A percentile compares a stretch with the other conserved stretches of the same genome.
These are phyloP conservation scores for Allobates femoralis DNA, from an alignment of 2,797 vertebrate species.

Conservation along the genomic window DNA sequence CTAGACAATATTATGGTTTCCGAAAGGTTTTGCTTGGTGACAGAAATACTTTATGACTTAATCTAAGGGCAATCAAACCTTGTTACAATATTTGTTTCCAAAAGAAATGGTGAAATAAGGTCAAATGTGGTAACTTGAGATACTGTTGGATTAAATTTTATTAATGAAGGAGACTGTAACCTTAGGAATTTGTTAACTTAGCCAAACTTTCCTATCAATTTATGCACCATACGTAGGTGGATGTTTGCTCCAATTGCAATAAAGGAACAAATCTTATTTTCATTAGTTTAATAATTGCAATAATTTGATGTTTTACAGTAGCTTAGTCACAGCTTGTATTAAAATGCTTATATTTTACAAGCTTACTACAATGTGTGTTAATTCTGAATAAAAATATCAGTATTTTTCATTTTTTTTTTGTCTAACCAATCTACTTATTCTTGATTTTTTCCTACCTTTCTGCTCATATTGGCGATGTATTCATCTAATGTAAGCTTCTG, in stretches of 20 bases:
- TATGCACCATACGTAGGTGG: conserved; percentile 36
- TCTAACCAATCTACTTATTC: too few species aligned
- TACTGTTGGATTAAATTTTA: conserved; percentile 56
- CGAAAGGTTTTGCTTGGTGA: conserved; percentile 40
- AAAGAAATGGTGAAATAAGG: conserved; percentile 60
- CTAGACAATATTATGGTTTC: conserved; percentile 47
- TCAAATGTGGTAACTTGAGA: conserved; percentile 60
- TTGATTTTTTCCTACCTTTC: too few species aligned
- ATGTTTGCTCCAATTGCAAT: conserved; percentile 11
- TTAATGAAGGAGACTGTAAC: conserved; percentile 61
- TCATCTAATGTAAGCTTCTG: too few species aligned
- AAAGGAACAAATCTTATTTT: conserved; percentile 12
- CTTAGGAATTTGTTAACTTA: conserved; percentile 40
- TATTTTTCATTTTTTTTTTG: too few species aligned
- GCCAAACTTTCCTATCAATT: conserved; percentile 46
- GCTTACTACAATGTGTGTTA: background rate
- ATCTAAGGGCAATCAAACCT: conserved; percentile 55
- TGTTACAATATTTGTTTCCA: conserved; percentile 55
- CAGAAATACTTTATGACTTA: conserved; percentile 60
- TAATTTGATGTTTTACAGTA: background rate
- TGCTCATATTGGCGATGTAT: too few species aligned
- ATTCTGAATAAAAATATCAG: background rate
- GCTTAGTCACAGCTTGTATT: background rate
- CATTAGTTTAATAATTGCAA: background rate
- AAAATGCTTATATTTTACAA: background rate